phyloP scores from a whole-genome alignment of 2,113 vertebrate species.

The Boleophthalmus pectinirostris region DNA sequence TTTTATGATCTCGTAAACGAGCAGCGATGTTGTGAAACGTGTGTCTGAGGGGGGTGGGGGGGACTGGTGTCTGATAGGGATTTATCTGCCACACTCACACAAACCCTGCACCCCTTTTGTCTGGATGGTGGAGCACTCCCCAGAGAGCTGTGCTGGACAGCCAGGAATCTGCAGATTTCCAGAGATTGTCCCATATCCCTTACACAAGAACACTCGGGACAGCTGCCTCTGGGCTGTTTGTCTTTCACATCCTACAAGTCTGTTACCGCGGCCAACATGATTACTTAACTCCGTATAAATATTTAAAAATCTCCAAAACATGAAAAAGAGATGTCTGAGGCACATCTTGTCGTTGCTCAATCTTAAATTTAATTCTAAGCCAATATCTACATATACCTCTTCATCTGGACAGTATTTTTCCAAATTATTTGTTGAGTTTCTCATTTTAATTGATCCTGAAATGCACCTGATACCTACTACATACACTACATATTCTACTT shows the following conservation, averaged over 20 bases:
- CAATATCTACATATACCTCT: not conserved
- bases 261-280: slow-evolving; percentile 19
- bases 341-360: not conserved
- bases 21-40: slow-evolving; percentile 79
- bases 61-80: slow-evolving; percentile 75
- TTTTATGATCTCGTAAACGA: slow-evolving; percentile 83
- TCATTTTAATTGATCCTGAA: not conserved
- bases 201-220: slow-evolving; percentile 55
- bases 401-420: not conserved
- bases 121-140: slow-evolving; percentile 79
- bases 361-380: not conserved
- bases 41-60: slow-evolving; percentile 51
- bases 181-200: slow-evolving; percentile 73
- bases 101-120: slow-evolving; percentile 63
- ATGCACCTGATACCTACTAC: not conserved
- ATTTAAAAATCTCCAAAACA: slow-evolving; percentile 21
- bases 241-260: slow-evolving; percentile 34
- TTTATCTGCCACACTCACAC: slow-evolving; percentile 60
- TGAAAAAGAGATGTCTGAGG: not conserved
- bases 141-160: slow-evolving; percentile 74
- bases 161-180: slow-evolving; percentile 78
- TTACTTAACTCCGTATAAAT: slow-evolving; percentile 23
- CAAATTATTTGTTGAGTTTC: not conserved
- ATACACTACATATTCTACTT: not conserved
- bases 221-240: slow-evolving; percentile 32